Conservation (phyloP, 2,113 vertebrate species). For the Sphyrna mokarran region DNA sequence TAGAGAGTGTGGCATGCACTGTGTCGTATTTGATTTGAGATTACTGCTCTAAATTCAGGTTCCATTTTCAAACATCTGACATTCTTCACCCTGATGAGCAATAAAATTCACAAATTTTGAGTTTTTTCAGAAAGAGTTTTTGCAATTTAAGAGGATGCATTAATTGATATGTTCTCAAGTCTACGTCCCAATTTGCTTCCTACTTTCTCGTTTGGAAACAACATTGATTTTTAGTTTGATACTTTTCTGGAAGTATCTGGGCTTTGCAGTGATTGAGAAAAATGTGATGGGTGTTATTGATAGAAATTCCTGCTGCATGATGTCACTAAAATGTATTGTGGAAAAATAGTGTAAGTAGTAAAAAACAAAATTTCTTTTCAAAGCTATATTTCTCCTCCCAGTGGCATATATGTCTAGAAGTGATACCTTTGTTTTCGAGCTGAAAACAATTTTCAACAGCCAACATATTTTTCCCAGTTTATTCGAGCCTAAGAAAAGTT, state of each 20-base stretch:
- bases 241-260: background rate
- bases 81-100: background rate
- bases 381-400: background rate
- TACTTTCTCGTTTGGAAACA: background rate
- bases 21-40: background rate
- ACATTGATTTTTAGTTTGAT: background rate
- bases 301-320: background rate
- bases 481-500: too few species aligned
- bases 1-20: background rate
- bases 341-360: background rate
- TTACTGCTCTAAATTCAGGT: background rate
- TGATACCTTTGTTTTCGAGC: background rate
- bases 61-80: background rate
- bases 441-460: background rate
- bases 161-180: background rate
- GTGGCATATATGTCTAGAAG: background rate
- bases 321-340: background rate
- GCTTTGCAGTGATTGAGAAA: background rate
- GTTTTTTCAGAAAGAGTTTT: background rate
- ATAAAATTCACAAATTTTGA: background rate
- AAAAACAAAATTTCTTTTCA: background rate
- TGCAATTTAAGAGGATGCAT: background rate
- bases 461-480: background rate
- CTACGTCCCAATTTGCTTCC: background rate
- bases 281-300: background rate